Percentiles rank a stretch among this genome's conserved stretches.
phyloP scores from a whole-genome alignment of 2,797 vertebrate species.

The Acanthurus leucopareius region DNA sequence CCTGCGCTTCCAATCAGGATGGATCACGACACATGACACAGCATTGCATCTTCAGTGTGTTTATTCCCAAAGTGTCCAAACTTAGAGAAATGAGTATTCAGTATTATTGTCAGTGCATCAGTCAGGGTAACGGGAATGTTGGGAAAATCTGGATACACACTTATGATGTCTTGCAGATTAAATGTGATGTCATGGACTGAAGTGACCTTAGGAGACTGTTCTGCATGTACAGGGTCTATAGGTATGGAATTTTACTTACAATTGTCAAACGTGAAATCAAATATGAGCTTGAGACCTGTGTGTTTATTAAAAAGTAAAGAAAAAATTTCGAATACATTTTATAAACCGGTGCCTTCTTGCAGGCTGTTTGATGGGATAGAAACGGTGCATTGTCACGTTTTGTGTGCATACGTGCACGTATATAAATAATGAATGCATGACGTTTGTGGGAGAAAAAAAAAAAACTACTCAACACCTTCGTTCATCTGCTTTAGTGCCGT shows the following conservation, averaged over 20 bases:
- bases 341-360: neutral
- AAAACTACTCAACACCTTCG: too few relatives aligned
- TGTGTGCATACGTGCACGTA: neutral
- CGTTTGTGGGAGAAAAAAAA: conserved; percentile 6
- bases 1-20: neutral
- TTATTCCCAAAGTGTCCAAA: neutral
- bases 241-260: neutral
- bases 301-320: neutral
- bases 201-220: too few relatives aligned
- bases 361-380: neutral
- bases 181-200: neutral
- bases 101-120: neutral
- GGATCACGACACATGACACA: neutral
- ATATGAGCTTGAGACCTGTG: neutral
- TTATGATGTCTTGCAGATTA: neutral
- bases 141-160: neutral
- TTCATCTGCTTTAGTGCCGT: neutral
- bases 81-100: neutral
- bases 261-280: neutral
- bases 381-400: neutral
- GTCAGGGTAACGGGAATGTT: neutral
- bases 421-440: conserved; percentile 21
- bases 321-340: too few relatives aligned
- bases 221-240: neutral
- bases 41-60: neutral